Evolutionary conservation across 2,888 invertebrate species (phyloP).

Genomic region (Eilema caniola): DNA sequence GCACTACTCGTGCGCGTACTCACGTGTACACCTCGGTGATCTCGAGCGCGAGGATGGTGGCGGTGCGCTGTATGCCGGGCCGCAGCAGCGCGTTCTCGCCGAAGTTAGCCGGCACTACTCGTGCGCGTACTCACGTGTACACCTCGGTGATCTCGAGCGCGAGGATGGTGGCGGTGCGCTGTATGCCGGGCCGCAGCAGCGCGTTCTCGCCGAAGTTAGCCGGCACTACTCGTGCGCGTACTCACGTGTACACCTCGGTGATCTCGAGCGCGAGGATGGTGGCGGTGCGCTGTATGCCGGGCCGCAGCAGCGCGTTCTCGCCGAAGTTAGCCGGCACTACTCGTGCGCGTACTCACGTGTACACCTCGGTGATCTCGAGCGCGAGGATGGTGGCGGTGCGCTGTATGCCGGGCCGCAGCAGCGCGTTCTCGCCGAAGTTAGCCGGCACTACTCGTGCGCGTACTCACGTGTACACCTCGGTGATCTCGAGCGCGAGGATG

Average conservation of each 20-base stretch:
- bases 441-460: too few relatives aligned
- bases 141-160: constrained; percentile 88
- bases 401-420: constrained; percentile 79
- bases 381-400: constrained; percentile 86
- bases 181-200: constrained; percentile 78
- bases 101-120: constrained; percentile 70
- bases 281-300: constrained; percentile 79
- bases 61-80: constrained; percentile 78
- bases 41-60: constrained; percentile 87
- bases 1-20: too few relatives aligned
- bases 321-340: constrained; percentile 81
- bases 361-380: constrained; percentile 87
- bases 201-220: constrained; percentile 86
- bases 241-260: constrained; percentile 84
- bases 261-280: constrained; percentile 87
- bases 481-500: constrained; percentile 87
- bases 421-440: constrained; percentile 86
- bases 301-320: constrained; percentile 84
- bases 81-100: constrained; percentile 86
- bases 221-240: too few relatives aligned
- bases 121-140: constrained; percentile 74
- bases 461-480: constrained; percentile 82
- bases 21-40: constrained; percentile 86
- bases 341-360: constrained; percentile 68
- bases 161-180: constrained; percentile 82